phyloP scores from a whole-genome alignment of 1,140 invertebrate genomes.

The Venturia canescens region DNA sequence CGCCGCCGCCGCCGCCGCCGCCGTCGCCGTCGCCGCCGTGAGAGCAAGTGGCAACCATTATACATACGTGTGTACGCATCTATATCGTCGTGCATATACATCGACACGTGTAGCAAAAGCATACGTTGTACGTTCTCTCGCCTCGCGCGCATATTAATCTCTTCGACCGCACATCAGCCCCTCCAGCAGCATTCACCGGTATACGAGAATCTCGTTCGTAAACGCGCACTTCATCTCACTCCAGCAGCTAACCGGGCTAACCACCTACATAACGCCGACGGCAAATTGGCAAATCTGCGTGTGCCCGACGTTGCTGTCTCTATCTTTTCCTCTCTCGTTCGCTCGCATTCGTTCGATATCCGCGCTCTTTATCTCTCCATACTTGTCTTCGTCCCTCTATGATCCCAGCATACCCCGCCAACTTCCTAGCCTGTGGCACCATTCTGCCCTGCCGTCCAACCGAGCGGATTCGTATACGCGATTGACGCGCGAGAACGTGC shows the following conservation, averaged over 20 bases:
- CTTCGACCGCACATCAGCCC: constrained; percentile 74
- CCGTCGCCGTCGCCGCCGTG: no score
- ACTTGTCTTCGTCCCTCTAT: neutral
- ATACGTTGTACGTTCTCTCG: constrained; percentile 48
- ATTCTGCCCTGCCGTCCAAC: neutral
- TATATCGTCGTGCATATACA: neutral
- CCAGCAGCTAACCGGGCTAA: constrained; percentile 60
- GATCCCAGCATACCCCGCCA: neutral
- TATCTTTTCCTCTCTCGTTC: constrained; percentile 32
- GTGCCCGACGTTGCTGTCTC: constrained; percentile 56
- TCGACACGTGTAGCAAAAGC: neutral
- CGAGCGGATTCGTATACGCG: constrained; percentile 42
- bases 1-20: no score
- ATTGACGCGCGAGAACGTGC: constrained; percentile 46
- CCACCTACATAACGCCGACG: constrained; percentile 68
- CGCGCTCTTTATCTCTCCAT: constrained; percentile 6
- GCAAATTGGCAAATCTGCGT: constrained; percentile 69
- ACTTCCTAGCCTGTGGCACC: neutral
- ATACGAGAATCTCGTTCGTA: constrained; percentile 22
- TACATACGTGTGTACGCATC: neutral
- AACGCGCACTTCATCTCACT: constrained; percentile 35
- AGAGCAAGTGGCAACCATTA: neutral
- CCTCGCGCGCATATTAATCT: constrained; percentile 75
- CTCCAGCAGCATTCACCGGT: constrained; percentile 50
- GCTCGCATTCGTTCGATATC: neutral